A percentile compares a stretch with the other conserved stretches of the same genome.
These are phyloP conservation scores for Seira ritae DNA, from an alignment of 2,888 invertebrate genomes.

Conservation along the genomic window DNA sequence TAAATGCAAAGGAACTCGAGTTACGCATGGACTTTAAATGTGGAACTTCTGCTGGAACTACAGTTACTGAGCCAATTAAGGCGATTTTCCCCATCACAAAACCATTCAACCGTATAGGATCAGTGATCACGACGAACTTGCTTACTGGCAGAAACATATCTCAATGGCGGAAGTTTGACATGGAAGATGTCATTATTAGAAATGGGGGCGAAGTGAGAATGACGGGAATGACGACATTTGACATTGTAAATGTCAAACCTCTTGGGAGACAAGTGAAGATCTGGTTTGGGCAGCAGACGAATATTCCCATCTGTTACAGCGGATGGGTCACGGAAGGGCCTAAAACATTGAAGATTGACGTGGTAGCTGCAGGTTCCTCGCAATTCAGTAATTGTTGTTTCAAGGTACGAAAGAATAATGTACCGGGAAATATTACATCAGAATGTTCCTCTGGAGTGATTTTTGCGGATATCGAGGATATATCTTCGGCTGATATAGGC, in stretches of 20 bases:
- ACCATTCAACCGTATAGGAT: slow-evolving; percentile 11
- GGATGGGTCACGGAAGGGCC: slow-evolving; percentile 31
- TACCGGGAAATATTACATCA: slow-evolving; percentile 26
- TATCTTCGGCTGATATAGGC: slow-evolving; percentile 27
- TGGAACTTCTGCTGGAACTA: slow-evolving; percentile 18
- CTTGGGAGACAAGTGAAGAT: slow-evolving; percentile 25
- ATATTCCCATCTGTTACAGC: slow-evolving; percentile 38
- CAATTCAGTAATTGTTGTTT: too few relatives aligned
- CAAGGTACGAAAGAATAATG: slow-evolving; percentile 25
- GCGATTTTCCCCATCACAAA: slow-evolving; percentile 53
- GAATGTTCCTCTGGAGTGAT: slow-evolving; percentile 29
- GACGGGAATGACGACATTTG: slow-evolving; percentile 20
- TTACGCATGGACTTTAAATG: slow-evolving; percentile 45
- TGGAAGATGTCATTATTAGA: slow-evolving; percentile 27
- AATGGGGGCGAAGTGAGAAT: slow-evolving; percentile 6
- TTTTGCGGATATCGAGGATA: slow-evolving; percentile 29
- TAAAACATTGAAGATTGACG: too few relatives aligned
- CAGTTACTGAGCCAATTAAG: slow-evolving; percentile 21
- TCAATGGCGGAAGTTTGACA: slow-evolving; percentile 52
- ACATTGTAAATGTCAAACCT: slow-evolving; percentile 42
- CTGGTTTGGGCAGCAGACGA: slow-evolving; percentile 26
- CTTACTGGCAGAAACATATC: slow-evolving; percentile 16
- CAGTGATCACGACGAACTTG: slow-evolving; percentile 14
- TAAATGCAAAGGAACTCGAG: slow-evolving; percentile 37
- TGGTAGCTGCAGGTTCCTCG: too few relatives aligned